Evolutionary conservation across 2,888 invertebrate species (phyloP), one percentile per base, ranked within the genome.

Genomic region (Ptychoptera albimana): DNA sequence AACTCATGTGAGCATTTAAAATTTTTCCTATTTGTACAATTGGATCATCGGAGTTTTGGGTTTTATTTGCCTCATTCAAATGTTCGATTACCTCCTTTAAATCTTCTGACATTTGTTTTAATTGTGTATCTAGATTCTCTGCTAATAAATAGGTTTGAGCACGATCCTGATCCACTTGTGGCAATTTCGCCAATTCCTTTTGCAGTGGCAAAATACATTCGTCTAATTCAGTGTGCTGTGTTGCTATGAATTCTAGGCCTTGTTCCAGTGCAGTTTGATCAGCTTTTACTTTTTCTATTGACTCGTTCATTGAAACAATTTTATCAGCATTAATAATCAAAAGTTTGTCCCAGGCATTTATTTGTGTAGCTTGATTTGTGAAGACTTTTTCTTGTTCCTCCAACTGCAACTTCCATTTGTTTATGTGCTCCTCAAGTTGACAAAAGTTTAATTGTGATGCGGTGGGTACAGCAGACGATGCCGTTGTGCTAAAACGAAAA

Each of bases 1-100:
- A 91, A 39, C 89, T 91, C 83, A 93, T 93, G 60, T 96, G 96
- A 0, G 93, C 91, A 67, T 93, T 94, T 4, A 96, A 68, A 50
- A 96, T 93, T 51, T 87, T 84, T 1, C 89, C 84, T 52, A 96
- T 87, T 68, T 93, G 92, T 8, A 85, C 82, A 40, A 93, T 82
- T 82, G 93, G 93, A 66, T 93, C 92, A 50, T 79, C 79, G 37
- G 77, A 76, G 54, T 92, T 86, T 56, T 84, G 81, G 37, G 77
- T 76, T 54, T 83, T 77, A 57, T 86, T 89, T 0, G 84, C 79
- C 57, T 91, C 86, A 60, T 94, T 94, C 30, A 94, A 70, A 60
- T 92, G 88, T 57, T 93, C 91, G 45, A 96, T 91, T 9, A 94
- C 87, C 64, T 93, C 93, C 56, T 92, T 92, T 47, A 96, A 64